phyloP scores from a whole-genome alignment of 2,797 vertebrate genomes.

The Catharus ustulatus region DNA sequence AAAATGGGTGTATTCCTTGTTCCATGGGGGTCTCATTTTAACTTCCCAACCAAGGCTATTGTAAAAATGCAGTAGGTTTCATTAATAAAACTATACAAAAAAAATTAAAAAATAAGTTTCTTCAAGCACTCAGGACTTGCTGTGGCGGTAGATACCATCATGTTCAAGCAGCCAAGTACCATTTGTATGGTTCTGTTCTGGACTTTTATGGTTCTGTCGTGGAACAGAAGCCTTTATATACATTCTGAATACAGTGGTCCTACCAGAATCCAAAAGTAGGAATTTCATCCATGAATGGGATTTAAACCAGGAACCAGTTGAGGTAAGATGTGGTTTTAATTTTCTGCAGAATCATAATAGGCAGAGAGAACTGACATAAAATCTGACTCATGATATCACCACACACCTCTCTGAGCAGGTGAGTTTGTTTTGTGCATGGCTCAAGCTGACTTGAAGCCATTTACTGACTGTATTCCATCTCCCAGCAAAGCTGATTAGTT shows the following conservation, averaged over 20 bases:
- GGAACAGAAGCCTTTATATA: background rate
- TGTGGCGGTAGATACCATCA: background rate
- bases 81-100: background rate
- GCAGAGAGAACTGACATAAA: background rate
- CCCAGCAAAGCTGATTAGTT: background rate
- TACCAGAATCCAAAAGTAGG: background rate
- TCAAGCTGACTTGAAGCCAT: background rate
- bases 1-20: background rate
- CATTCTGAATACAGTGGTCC: background rate
- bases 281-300: background rate
- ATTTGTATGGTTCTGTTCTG: background rate
- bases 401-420: fast-evolving
- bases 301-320: background rate
- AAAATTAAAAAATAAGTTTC: background rate
- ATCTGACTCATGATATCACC: background rate
- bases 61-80: background rate
- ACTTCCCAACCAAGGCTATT: background rate
- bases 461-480: background rate
- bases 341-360: background rate
- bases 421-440: background rate
- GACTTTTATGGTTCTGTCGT: background rate
- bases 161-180: background rate
- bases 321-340: background rate
- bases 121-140: background rate
- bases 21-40: background rate